Conservation (phyloP, 1,140 invertebrate genomes). For the Zaprionus davidi region DNA sequence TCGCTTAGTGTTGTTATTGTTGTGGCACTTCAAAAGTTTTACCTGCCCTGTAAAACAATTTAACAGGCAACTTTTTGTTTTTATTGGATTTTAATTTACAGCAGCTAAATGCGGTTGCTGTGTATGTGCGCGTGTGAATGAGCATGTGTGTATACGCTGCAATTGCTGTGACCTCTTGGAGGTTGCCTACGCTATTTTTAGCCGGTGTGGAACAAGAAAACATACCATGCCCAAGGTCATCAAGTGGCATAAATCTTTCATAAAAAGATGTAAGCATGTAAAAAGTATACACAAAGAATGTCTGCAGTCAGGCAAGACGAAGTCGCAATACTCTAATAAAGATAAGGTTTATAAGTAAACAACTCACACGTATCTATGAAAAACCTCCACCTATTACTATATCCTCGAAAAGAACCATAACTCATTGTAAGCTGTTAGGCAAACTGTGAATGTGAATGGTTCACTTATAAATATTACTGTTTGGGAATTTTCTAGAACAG, state of each 20-base stretch:
- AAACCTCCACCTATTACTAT: not conserved
- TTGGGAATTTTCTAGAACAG: constrained; percentile 17
- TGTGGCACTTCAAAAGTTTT: constrained; percentile 50
- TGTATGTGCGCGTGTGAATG: not conserved
- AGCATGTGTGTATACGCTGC: constrained; percentile 25
- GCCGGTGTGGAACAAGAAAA: constrained; percentile 46
- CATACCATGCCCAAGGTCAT: constrained; percentile 64
- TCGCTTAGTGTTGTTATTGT: constrained; percentile 13
- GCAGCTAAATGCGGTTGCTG: constrained; percentile 18
- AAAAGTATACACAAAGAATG: constrained; percentile 46
- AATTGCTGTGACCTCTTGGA: constrained; percentile 68
- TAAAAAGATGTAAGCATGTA: constrained; percentile 42
- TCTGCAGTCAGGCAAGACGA: no score
- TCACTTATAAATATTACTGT: constrained; percentile 13
- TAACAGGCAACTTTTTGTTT: constrained; percentile 43
- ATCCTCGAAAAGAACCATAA: not conserved
- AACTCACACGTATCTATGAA: not conserved
- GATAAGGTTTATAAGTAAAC: not conserved
- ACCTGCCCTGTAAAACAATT: constrained; percentile 59
- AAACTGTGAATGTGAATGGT: not conserved
- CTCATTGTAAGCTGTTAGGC: not conserved
- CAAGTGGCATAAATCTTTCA: constrained; percentile 67
- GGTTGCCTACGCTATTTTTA: constrained; percentile 68
- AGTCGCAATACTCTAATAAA: not conserved
- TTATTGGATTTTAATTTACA: constrained; percentile 64